Percentiles rank a stretch among this genome's conserved stretches.
phyloP scores from a whole-genome alignment of 2,113 vertebrate genomes.

The Danio rerio region DNA sequence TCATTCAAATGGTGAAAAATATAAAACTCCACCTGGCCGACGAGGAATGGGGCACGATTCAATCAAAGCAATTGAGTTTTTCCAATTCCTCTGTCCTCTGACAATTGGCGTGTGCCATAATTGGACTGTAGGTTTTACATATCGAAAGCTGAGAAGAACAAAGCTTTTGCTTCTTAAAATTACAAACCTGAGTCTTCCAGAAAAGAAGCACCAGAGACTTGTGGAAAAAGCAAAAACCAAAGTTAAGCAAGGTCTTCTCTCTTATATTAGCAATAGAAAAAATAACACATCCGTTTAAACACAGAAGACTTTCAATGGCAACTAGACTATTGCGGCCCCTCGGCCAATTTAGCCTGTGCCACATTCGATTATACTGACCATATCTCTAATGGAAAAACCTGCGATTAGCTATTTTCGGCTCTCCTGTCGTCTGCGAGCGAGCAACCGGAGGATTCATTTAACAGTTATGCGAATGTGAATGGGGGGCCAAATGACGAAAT shows the following conservation, averaged over 20 bases:
- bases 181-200: background rate
- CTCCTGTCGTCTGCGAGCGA: background rate
- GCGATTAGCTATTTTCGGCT: conserved; percentile 39
- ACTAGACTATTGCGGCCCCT: conserved; percentile 40
- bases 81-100: background rate
- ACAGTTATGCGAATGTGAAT: conserved; percentile 37
- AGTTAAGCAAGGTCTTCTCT: background rate
- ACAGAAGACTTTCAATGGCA: conserved; percentile 31
- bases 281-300: conserved; percentile 14
- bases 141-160: background rate
- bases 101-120: background rate
- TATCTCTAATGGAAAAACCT: conserved; percentile 28
- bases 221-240: background rate
- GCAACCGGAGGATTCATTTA: conserved; percentile 20
- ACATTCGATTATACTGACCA: conserved; percentile 50
- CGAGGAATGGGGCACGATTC: background rate
- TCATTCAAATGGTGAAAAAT: conserved; percentile 58
- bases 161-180: conserved; percentile 21
- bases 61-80: background rate
- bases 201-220: background rate
- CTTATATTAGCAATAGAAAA: conserved; percentile 40
- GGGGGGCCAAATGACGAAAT: conserved; percentile 31
- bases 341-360: conserved; percentile 41
- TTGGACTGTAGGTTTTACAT: conserved; percentile 8
- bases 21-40: conserved; percentile 22